Evolutionary conservation across 2,113 vertebrate species (phyloP).

Genomic region (Gambusia affinis): DNA sequence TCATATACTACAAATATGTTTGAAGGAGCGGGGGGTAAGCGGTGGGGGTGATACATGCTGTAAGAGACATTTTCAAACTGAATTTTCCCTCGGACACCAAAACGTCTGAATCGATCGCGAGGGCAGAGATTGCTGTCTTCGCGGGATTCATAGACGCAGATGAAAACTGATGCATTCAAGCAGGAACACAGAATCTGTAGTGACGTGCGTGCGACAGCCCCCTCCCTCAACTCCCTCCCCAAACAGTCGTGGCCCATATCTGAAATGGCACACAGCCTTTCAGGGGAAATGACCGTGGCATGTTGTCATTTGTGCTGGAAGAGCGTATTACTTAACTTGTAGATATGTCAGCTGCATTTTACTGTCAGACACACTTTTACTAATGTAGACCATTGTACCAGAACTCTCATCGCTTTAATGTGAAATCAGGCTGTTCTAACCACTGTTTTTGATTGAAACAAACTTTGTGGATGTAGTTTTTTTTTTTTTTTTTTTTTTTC

Average conservation of each 20-base stretch:
- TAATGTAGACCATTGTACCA: not conserved
- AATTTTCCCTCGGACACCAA: not conserved
- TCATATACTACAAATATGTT: not conserved
- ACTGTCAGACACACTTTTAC: not conserved
- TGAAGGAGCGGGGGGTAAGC: no score
- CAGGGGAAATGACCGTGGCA: not conserved
- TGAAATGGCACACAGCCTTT: not conserved
- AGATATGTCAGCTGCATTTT: not conserved
- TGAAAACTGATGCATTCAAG: slow-evolving; percentile 4
- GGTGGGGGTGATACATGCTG: not conserved
- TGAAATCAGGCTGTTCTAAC: not conserved
- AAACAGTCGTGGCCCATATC: not conserved
- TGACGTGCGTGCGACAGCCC: not conserved
- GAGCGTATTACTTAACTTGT: not conserved
- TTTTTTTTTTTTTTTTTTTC: no score
- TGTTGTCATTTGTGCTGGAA: not conserved
- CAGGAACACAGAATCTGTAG: slow-evolving; percentile 4
- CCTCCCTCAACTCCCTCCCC: not conserved
- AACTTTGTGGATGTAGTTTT: no score
- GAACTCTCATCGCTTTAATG: not conserved
- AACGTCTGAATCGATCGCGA: not conserved
- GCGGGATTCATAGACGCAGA: not conserved
- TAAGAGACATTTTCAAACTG: no score
- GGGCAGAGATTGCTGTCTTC: not conserved
- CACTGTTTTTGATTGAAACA: not conserved